Evolutionary conservation across 2,888 invertebrate genomes (phyloP), one percentile per base, ranked within the genome.

Genomic region (Leucoma salicis): DNA sequence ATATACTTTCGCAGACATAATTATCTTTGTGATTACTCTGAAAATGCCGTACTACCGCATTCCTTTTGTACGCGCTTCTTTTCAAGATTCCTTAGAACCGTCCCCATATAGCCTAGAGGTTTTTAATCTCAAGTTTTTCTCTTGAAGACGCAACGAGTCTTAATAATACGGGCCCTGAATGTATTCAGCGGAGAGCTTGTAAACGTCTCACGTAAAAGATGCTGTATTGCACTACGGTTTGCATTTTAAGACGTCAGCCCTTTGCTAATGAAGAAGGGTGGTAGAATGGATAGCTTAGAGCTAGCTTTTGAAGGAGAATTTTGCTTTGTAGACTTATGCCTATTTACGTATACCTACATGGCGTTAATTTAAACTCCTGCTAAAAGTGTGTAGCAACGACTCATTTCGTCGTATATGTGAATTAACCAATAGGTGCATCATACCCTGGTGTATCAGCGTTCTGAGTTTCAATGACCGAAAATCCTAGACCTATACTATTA

Each of bases 111-210:
- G 28, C 21, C 41, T 45, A 32, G 32, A 48, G 45, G 47, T 55
- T 78, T 78, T 79, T 78, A 78, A 78, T 80, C 76, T 72, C 56
- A 51, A 53, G 57, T 66, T 65, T 67, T 65, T 63, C 61, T 61
- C 43, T 46, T 64, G 60, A 64, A 68, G 60, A 53, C 50, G 58
- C 53, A 55, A 44, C 49, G 49, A 46, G 49, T 56, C 61, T 70
- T 75, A 70, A 77, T 74, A 63, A 69, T 64, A 66, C 54, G 52
- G 56, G 53, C 62, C 46, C 53, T 46, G 48, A 53, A 53, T 45
- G 56, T 39, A 47, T 53, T 53, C 50, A 53, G 37, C 42, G 25
- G 46, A 33, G 43, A 39, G 46, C 55, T 62, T 49, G 53, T 54
- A 57, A 59, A 42, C 52, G 35, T 34, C 45, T 54, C 57, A 57